Percentiles rank a stretch among this genome's conserved stretches.
Evolutionary conservation across 64 coral and sea anemone species (phyloP).

Genomic region (Pocillopora verrucosa): DNA sequence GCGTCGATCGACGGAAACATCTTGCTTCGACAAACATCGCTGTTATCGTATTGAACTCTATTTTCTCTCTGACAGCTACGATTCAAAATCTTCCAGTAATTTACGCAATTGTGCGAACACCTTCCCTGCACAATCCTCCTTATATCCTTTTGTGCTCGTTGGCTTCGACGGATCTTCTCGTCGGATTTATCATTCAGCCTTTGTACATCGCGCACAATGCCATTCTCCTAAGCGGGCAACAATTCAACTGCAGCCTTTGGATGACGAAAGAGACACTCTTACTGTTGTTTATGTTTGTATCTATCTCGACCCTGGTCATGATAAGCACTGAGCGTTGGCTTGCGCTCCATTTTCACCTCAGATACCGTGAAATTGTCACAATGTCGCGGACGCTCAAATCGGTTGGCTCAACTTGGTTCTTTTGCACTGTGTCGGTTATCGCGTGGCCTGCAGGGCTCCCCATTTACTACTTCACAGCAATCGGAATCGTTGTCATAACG

Average conservation of each 20-base stretch:
- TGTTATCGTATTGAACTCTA: slow-evolving; percentile 20
- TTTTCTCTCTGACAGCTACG: slow-evolving; percentile 43
- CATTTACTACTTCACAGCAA: neutral
- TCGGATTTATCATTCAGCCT: slow-evolving; percentile 53
- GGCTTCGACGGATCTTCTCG: slow-evolving; percentile 48
- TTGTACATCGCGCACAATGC: slow-evolving; percentile 49
- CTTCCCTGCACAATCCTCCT: slow-evolving; percentile 31
- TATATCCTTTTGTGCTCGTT: slow-evolving; percentile 50
- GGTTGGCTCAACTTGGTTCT: slow-evolving; percentile 2
- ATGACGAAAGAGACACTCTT: slow-evolving; percentile 2
- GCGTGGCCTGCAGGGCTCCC: neutral
- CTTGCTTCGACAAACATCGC: neutral
- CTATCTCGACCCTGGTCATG: slow-evolving; percentile 1
- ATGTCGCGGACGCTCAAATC: neutral
- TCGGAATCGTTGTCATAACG: slow-evolving; percentile 1
- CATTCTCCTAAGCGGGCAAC: slow-evolving; percentile 1
- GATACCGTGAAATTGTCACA: slow-evolving; percentile 35
- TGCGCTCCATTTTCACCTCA: slow-evolving; percentile 29
- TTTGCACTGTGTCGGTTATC: neutral
- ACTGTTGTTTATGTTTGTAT: slow-evolving; percentile 23
- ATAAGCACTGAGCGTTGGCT: slow-evolving; percentile 42
- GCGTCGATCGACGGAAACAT: neutral
- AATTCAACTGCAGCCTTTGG: neutral
- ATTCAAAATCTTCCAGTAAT: slow-evolving; percentile 54
- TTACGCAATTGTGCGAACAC: slow-evolving; percentile 47